Base-by-base conservation (phyloP, 2,888 invertebrate genomes). In the Troides aeacus region DNA sequence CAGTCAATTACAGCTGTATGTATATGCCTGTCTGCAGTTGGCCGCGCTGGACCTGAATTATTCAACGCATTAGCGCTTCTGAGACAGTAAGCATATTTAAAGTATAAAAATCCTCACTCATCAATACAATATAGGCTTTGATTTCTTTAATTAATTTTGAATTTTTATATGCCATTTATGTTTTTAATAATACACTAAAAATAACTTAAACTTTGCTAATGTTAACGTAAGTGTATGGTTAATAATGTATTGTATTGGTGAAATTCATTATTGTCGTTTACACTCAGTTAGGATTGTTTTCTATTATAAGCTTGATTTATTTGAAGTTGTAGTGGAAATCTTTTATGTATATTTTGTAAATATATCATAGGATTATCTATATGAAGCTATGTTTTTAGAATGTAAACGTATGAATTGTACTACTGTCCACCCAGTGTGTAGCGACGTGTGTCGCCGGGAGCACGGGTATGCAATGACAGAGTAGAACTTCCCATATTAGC, bases 371-470 rank as follows among this genome's bases (percentile, higher is more conserved):
- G 70, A 70, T 70, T 70, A 70, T 62, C 36, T 59, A 66, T 36
- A 53, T 53, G 8, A 62, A 50, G 58, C 53, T 61, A 71, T 62
- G 57, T 58, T 71, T 53, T 81, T 79, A 80, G 79, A 80, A 81
- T 82, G 83, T 81, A 79, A 79, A 80, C 75, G 70, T 66, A 66
- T 66, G 63, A 66, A 64, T 84, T 81, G 81, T 84, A 81, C 82
- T 86, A 81, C 82, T 86, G 86, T 84, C 82, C 82, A 80, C 77
- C 78, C 78, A 80, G 79, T 84, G 85, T 78, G 77, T 83, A 85
- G 79, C 84, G 80, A 78, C 74, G 80, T 84, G 86, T 85, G 82
- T 86, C 86, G 79, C 80, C 83, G 82, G 80, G 79, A 81, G 78
- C 78, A 77, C 76, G 63, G 68, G 53, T 64, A 68, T 65, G 64